Evolutionary conservation across 2,113 vertebrate genomes (phyloP), one percentile per base, ranked within the genome.

Genomic region (Phalacrocorax pelagicus): DNA sequence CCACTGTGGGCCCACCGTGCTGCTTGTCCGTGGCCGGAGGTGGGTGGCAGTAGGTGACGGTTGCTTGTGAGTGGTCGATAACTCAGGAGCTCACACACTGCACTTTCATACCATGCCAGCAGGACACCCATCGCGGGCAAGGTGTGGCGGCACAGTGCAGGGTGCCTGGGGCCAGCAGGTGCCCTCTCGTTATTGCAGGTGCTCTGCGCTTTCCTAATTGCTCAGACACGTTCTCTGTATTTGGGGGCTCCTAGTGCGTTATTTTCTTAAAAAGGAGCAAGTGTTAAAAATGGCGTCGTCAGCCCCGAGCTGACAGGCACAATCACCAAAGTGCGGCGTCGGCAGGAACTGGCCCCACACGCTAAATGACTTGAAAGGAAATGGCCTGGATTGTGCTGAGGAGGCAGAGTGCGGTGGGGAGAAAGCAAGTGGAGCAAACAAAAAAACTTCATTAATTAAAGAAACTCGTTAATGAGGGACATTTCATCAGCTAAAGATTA

Each of bases 371-470:
- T 98, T 92, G 88, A 96, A 96, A 98, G 98, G 97, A 97, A 98
- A 96, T 55, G 97, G 97, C 94, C 97, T 75, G 92, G 97, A 97
- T 98, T 98, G 96, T 98, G 98, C 98, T 98, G 98, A 98, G 98
- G 94, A 98, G 97, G 98, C 98, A 98, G 97, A 97, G 97, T 94
- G 96, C 51, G 84, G 96, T 94, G 88, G 94, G 96, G 86, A 96
- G 82, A 81, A 88, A 96, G 97, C 97, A 96, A 98, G 98, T 95
- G 97, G 97, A 98, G 98, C 98, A 97, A 98, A 97, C 97, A 97
- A 94, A 96, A 96, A 98, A 98, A 97, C 98, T 98, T 97, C 98
- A 98, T 98, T 98, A 98, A 98, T 98, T 98, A 98, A 97, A 97
- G 97, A 97, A 98, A 97, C 97, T 98, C 93, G 88, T 98, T 98